Base-by-base conservation (phyloP, 2,113 vertebrate species). In the Vidua macroura region DNA sequence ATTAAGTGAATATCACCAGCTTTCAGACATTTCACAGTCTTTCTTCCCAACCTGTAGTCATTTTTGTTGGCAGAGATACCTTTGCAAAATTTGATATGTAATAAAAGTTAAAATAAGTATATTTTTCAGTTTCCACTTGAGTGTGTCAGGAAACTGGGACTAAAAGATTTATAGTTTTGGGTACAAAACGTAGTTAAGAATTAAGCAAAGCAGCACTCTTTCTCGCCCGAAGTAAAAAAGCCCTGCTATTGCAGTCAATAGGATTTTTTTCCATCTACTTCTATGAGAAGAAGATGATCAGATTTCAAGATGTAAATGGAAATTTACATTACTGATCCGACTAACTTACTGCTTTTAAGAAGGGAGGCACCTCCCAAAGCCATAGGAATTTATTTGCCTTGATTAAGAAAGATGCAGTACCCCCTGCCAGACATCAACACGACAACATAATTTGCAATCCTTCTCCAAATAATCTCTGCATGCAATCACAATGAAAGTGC, bases 31-130 rank as follows among this genome's bases (percentile, higher is more conserved):
- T 94, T 90, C 88, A 60, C 9, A 55, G 76, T 94, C 68, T 90
- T 81, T 33, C 68, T 90, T 93, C 94, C 43, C 83, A 93, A 95
- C 64, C 80, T 94, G 73, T 84, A 96, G 86, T 86, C 83, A 93
- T 96, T 95, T 96, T 88, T 92, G 43, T 96, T 96, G 96, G 96
- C 94, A 94, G 59, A 92, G 33, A 75, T 80, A 83, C 27, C 39
- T 95, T 69, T 51, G 56, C 83, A 96, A 83, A 90, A 95, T 92
- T 48, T 21, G 80, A 94, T 95, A 95, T 49, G 76, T 15, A 96
- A 93, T 94, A 94, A 95, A 96, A 94, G 69, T 82, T 93, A 96
- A 95, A 95, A 90, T 81, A 81, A 90, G 92, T 72, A 75, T 86
- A 59, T 92, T 94, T 95, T 96, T 93, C 62, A 51, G 91, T 92